Evolutionary conservation across 2,797 vertebrate genomes (phyloP).

Genomic region (Halcyon chelicuti): DNA sequence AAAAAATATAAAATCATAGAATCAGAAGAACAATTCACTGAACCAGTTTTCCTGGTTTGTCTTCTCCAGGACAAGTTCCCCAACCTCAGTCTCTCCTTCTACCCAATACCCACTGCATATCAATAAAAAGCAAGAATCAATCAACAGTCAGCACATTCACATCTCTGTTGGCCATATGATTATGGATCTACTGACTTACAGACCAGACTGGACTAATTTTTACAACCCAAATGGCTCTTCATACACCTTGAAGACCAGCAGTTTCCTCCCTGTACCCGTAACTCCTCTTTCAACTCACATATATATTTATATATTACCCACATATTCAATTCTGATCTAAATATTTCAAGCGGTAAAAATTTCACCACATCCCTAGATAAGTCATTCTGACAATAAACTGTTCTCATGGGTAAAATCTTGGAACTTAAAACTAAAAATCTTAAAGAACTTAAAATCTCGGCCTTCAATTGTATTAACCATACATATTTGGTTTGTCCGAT

Average conservation of each 20-base stretch:
- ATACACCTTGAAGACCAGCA: not conserved
- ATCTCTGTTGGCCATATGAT: not conserved
- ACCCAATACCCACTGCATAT: not conserved
- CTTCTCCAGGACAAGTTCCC: not conserved
- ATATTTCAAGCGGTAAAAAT: not conserved
- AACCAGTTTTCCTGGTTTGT: not conserved
- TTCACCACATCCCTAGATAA: not conserved
- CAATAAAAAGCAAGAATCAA: not conserved
- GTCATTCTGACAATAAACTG: not conserved
- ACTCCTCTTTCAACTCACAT: fast-evolving
- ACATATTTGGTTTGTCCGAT: not conserved
- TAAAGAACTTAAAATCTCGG: not conserved
- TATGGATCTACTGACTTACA: not conserved
- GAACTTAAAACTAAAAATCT: not conserved
- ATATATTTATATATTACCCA: not conserved
- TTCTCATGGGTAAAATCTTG: not conserved
- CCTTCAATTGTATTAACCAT: not conserved
- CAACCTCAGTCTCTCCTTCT: not conserved
- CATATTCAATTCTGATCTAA: not conserved
- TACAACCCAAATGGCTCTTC: not conserved
- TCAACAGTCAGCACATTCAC: not conserved
- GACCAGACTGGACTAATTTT: not conserved
- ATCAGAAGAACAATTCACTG: not conserved
- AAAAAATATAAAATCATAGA: not conserved
- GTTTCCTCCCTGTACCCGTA: not conserved